Conservation (phyloP, 2,113 vertebrate species). For the cat (Felis catus) region DNA sequence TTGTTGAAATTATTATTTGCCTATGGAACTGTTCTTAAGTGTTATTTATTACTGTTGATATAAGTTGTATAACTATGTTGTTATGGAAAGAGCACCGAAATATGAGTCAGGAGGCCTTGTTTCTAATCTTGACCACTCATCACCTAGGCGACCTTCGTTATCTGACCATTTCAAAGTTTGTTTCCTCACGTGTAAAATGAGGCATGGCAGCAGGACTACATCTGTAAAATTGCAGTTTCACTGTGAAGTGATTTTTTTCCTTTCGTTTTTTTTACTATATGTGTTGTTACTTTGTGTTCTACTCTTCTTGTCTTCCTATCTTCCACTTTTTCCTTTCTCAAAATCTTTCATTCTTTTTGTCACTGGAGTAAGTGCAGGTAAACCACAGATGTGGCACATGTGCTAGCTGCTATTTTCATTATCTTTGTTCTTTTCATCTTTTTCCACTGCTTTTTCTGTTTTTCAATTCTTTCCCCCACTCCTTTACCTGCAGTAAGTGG, state of each 20-base stretch:
- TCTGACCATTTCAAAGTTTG: not conserved
- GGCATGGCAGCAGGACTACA: not conserved
- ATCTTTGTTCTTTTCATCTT: not conserved
- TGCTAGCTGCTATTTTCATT: not conserved
- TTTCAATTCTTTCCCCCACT: not conserved
- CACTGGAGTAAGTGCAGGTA: not conserved
- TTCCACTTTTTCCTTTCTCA: not conserved
- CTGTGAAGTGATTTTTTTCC: not conserved
- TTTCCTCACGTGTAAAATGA: not conserved
- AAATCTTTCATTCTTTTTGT: not conserved
- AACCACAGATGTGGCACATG: slow-evolving; percentile 6
- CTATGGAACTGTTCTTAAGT: not conserved
- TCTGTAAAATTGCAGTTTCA: not conserved
- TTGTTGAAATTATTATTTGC: slow-evolving; percentile 10
- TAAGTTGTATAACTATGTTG: slow-evolving; percentile 3
- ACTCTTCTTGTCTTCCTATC: not conserved
- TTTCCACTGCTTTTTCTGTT: not conserved
- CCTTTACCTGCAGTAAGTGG: slow-evolving; percentile 14
- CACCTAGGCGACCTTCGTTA: not conserved
- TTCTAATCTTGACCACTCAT: not conserved
- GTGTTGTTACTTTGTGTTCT: not conserved
- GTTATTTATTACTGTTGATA: not conserved
- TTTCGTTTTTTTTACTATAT: not conserved
- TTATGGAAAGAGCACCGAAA: not conserved
- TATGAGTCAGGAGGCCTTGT: not conserved